These are phyloP conservation scores for Penaeus monodon DNA, from an alignment of 2,888 invertebrate genomes.

Conservation along the genomic window DNA sequence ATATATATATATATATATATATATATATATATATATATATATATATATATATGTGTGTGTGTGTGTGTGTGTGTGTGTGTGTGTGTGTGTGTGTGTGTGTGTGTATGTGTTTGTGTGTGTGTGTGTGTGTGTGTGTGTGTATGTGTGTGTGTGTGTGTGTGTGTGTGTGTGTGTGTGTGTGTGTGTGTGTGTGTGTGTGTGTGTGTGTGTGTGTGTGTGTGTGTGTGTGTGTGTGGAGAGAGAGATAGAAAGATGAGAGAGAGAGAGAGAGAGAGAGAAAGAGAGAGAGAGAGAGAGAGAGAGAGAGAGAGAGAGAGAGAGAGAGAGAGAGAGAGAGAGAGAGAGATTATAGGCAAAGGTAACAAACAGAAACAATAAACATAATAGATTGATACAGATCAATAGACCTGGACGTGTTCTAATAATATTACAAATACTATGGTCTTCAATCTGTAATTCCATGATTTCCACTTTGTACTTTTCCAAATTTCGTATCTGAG, in stretches of 20 bases:
- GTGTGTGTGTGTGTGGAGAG: neutral
- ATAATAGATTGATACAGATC: too few relatives aligned
- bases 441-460: too few relatives aligned
- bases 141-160: too few relatives aligned
- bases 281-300: neutral
- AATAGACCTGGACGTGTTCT: too few relatives aligned
- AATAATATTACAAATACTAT: too few relatives aligned
- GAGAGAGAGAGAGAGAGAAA: slow-evolving; percentile 2
- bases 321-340: neutral
- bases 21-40: neutral
- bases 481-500: too few relatives aligned
- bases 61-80: too few relatives aligned
- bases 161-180: neutral
- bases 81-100: too few relatives aligned
- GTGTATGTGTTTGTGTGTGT: too few relatives aligned
- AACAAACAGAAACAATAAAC: neutral
- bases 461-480: too few relatives aligned
- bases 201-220: neutral
- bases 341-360: neutral
- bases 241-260: neutral
- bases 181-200: neutral
- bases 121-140: too few relatives aligned
- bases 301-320: neutral
- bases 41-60: too few relatives aligned
- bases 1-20: neutral